These are phyloP conservation scores for Caprella mutica DNA, from an alignment of 2,888 invertebrate genomes.

Conservation along the genomic window DNA sequence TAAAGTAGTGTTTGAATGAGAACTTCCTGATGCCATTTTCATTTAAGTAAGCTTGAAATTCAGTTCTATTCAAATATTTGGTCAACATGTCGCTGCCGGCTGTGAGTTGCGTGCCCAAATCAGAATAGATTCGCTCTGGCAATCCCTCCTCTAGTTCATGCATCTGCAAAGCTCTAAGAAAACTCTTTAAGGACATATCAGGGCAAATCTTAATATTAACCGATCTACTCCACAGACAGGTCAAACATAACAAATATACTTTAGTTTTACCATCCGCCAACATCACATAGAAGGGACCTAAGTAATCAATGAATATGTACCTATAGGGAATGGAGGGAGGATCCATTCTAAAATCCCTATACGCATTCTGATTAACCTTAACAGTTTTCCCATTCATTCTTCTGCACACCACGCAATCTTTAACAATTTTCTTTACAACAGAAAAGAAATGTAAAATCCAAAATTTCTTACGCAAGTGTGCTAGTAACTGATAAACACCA, in stretches of 20 bases:
- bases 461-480: background rate
- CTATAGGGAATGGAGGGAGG: background rate
- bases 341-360: background rate
- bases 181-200: background rate
- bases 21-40: background rate
- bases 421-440: background rate
- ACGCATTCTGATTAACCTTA: background rate
- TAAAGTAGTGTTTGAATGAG: slow-evolving; percentile 7
- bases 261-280: background rate
- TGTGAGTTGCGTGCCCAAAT: background rate
- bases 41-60: background rate
- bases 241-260: background rate
- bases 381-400: background rate
- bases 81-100: background rate
- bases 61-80: background rate
- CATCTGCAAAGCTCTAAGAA: slow-evolving; percentile 7
- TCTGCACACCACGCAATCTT: background rate
- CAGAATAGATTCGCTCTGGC: background rate
- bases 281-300: background rate
- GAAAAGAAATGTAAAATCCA: slow-evolving; percentile 3
- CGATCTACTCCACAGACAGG: slow-evolving; percentile 7
- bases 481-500: background rate
- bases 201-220: slow-evolving; percentile 1
- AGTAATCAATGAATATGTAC: background rate
- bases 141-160: slow-evolving; percentile 1